These are phyloP conservation scores for Carlito syrichta DNA, from an alignment of 2,113 vertebrate species.

Conservation along the genomic window DNA sequence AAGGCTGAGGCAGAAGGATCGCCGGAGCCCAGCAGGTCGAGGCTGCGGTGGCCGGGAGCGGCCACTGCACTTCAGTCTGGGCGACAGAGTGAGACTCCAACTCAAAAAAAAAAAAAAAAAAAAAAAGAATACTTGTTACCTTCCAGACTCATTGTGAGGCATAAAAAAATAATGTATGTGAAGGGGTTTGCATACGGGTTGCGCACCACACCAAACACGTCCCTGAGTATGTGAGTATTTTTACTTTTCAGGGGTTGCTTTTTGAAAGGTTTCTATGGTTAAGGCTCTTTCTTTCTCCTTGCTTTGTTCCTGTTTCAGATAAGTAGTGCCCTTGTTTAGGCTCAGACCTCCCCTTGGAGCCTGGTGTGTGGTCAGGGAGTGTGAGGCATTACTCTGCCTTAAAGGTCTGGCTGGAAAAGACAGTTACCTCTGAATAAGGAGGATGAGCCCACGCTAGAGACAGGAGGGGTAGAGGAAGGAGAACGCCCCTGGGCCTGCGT, in stretches of 20 bases:
- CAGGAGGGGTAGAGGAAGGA: not conserved
- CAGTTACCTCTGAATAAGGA: not conserved
- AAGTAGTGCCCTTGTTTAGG: not conserved
- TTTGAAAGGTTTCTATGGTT: not conserved
- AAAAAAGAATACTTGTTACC: not conserved
- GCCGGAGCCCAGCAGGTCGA: too few species aligned
- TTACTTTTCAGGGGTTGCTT: not conserved
- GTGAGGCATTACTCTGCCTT: not conserved
- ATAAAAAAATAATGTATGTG: not conserved
- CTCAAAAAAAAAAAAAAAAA: too few species aligned
- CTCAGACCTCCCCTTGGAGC: not conserved
- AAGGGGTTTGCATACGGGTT: not conserved
- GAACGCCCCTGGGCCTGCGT: too few species aligned
- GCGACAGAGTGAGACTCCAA: not conserved
- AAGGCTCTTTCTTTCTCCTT: not conserved
- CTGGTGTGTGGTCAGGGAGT: accelerated
- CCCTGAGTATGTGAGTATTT: too few species aligned
- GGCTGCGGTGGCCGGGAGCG: too few species aligned
- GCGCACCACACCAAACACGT: not conserved
- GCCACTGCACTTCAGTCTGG: not conserved
- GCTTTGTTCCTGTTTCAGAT: not conserved
- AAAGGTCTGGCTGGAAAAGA: not conserved
- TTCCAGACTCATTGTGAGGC: not conserved
- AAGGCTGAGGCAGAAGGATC: too few species aligned
- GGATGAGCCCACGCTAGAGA: not conserved